Evolutionary conservation across 2,888 invertebrate species (phyloP).

Genomic region (Allygus modestus): DNA sequence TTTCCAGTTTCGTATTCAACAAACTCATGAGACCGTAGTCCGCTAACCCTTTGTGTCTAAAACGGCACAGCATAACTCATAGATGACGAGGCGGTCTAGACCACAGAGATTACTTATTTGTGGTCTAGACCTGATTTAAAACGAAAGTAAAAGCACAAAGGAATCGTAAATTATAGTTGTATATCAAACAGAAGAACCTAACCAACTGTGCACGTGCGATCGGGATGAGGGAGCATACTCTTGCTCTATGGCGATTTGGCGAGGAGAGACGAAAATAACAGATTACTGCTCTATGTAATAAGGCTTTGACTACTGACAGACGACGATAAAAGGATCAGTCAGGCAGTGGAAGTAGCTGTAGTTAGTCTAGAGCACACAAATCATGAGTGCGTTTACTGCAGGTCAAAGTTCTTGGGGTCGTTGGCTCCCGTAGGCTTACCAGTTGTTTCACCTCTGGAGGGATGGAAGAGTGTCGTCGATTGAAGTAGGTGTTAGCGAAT

Average conservation of each 20-base stretch:
- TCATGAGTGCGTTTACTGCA: slow-evolving; percentile 2
- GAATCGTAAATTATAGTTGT: no score
- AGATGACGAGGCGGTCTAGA: no score
- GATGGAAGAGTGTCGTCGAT: background rate
- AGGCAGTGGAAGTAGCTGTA: background rate
- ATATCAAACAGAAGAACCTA: background rate
- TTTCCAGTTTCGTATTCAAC: no score
- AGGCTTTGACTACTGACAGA: background rate
- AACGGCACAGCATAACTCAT: no score
- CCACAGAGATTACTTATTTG: no score
- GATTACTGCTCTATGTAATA: background rate
- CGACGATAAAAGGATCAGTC: slow-evolving; percentile 24
- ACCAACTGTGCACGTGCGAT: background rate
- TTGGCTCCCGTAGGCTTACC: background rate
- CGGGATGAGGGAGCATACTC: no score
- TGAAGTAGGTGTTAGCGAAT: no score
- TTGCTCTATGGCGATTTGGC: no score
- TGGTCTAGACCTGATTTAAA: background rate
- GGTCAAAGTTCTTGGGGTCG: slow-evolving; percentile 18
- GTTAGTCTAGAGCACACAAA: slow-evolving; percentile 12
- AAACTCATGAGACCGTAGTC: no score
- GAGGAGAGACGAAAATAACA: background rate
- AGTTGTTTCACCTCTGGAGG: background rate
- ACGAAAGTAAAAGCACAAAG: background rate
- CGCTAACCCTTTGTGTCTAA: no score